phyloP scores from a whole-genome alignment of 2,113 vertebrate species.

The Daboia siamensis region DNA sequence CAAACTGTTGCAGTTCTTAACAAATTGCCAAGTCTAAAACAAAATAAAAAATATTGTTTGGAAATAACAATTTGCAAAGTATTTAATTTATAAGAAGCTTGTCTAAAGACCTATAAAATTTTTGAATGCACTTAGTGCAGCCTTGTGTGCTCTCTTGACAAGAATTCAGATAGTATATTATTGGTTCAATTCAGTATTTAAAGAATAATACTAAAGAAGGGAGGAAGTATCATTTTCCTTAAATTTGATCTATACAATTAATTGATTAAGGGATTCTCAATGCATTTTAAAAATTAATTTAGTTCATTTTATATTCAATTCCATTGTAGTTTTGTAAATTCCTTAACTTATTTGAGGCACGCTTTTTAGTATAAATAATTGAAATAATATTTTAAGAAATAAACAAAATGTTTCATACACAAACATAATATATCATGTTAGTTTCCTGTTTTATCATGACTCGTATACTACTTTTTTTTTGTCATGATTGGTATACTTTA shows the following conservation, averaged over 20 bases:
- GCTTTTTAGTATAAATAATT: background rate
- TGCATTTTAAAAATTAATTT: background rate
- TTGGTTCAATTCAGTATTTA: background rate
- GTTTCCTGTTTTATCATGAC: background rate
- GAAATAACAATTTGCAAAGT: background rate
- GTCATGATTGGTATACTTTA: background rate
- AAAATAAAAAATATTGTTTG: background rate
- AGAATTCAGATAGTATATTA: background rate
- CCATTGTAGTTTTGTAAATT: background rate
- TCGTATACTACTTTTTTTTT: background rate
- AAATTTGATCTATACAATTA: background rate
- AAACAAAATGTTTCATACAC: background rate
- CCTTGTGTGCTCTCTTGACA: background rate
- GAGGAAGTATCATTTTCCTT: background rate
- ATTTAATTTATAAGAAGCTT: background rate
- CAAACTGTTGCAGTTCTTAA: background rate
- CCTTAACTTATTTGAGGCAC: background rate
- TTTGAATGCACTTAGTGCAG: background rate
- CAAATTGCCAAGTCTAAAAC: background rate
- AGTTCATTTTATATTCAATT: background rate
- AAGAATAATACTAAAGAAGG: background rate
- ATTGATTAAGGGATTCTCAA: background rate
- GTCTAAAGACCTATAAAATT: background rate
- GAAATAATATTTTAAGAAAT: background rate
- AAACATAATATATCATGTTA: background rate